These are phyloP conservation scores for Lysandra coridon DNA, from an alignment of 2,888 invertebrate species.

Conservation along the genomic window DNA sequence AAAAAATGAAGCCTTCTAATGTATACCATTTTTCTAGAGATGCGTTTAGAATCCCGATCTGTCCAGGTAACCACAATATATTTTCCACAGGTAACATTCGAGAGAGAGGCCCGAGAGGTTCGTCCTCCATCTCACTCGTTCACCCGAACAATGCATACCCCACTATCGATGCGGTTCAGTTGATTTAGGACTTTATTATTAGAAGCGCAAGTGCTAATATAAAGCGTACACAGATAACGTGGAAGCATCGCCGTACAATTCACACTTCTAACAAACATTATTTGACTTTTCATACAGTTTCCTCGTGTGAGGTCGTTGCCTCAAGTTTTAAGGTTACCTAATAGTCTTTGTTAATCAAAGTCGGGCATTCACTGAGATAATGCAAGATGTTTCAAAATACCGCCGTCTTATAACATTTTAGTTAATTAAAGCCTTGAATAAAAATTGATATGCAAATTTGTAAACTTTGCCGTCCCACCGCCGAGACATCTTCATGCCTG, in stretches of 20 bases:
- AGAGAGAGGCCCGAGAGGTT: conserved; percentile 46
- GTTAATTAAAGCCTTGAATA: conserved; percentile 6
- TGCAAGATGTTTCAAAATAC: conserved; percentile 19
- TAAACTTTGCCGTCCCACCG: not conserved
- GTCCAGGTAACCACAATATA: conserved; percentile 49
- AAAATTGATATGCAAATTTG: not conserved
- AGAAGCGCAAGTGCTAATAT: not conserved
- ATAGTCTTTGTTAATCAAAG: conserved; percentile 17
- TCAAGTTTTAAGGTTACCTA: conserved; percentile 27
- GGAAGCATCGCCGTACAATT: conserved; percentile 35
- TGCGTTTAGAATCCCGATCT: conserved; percentile 27
- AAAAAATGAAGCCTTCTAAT: conserved; percentile 25
- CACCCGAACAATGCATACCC: conserved; percentile 36
- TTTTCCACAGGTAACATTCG: conserved; percentile 51
- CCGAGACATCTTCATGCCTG: not conserved
- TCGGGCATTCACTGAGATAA: conserved; percentile 1
- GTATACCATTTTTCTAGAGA: conserved; percentile 21
- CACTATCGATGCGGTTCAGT: conserved; percentile 39
- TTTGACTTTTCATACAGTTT: conserved; percentile 41
- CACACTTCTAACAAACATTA: conserved; percentile 41
- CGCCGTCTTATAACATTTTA: not conserved
- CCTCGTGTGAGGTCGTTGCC: conserved; percentile 40
- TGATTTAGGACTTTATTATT: conserved; percentile 40
- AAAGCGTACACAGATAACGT: conserved; percentile 1
- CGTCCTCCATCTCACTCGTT: conserved; percentile 34